Evolutionary conservation across 2,888 invertebrate genomes (phyloP).

Genomic region (Pimpla rufipes): DNA sequence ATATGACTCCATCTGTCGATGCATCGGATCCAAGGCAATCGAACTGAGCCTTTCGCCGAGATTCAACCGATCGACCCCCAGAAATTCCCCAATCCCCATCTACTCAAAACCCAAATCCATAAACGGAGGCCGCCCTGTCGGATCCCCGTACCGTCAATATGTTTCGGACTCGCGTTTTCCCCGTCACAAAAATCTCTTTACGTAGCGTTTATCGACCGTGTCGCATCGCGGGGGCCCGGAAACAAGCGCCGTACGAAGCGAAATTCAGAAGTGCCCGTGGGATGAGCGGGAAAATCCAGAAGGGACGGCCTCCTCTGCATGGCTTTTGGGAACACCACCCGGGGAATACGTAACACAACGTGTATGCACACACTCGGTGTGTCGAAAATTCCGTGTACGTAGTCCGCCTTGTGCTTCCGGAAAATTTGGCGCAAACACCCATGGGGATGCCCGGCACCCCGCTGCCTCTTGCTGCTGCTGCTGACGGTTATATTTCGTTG

Average conservation of each 20-base stretch:
- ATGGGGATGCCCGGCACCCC: constrained; percentile 39
- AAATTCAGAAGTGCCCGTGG: background rate
- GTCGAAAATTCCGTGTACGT: constrained; percentile 39
- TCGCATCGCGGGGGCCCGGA: background rate
- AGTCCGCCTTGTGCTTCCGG: constrained; percentile 41
- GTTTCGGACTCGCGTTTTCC: background rate
- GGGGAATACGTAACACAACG: constrained; percentile 37
- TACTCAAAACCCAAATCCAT: background rate
- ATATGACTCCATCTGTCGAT: no score
- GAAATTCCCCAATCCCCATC: background rate
- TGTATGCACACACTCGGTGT: constrained; percentile 35
- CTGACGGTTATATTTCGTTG: constrained; percentile 44
- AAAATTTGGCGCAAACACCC: constrained; percentile 51
- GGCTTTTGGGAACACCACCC: constrained; percentile 13
- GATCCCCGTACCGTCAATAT: background rate
- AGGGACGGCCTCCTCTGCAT: background rate
- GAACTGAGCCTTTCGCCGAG: no score
- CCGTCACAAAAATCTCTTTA: constrained; percentile 13
- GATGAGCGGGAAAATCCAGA: no score
- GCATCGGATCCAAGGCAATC: no score
- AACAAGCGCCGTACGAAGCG: background rate
- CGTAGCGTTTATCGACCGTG: constrained; percentile 13
- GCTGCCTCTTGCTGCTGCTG: constrained; percentile 33
- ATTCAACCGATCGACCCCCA: no score
- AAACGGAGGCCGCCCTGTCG: background rate